Evolutionary conservation across 2,888 invertebrate species (phyloP), one percentile per base, ranked within the genome.

Genomic region (Corbicula japonica): DNA sequence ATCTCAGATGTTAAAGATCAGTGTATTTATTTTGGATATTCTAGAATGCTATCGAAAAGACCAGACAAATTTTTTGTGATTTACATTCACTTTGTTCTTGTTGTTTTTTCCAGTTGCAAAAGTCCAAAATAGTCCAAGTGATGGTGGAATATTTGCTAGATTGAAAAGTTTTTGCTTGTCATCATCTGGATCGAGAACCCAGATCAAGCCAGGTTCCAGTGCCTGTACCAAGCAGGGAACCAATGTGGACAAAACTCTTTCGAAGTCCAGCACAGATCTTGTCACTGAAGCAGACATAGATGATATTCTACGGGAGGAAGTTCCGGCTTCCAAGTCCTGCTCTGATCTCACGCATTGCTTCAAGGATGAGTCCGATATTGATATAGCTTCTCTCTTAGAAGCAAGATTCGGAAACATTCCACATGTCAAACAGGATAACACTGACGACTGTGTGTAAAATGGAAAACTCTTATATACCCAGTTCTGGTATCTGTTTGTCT

Each of bases 51-150:
- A n/a, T n/a, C n/a, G n/a, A n/a, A n/a, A n/a, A n/a, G n/a, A n/a
- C n/a, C n/a, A n/a, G n/a, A n/a, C n/a, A n/a, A n/a, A n/a, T n/a
- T n/a, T n/a, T n/a, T n/a, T n/a, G n/a, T n/a, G n/a, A n/a, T n/a
- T n/a, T n/a, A n/a, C n/a, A n/a, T n/a, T n/a, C n/a, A n/a, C n/a
- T n/a, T n/a, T n/a, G n/a, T n/a, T n/a, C n/a, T n/a, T n/a, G n/a
- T n/a, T n/a, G n/a, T n/a, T n/a, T n/a, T n/a, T n/a, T n/a, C n/a
- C n/a, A n/a, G n/a, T n/a, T n/a, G n/a, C n/a, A n/a, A 75, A 58
- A 41, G 58, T 80, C 46, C 79, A 83, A 48, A 72, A 83, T 60
- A 87, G 86, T 77, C 83, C 78, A 35, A 88, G 88, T 77, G 88
- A 88, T 48, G 73, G 79, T 71, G 70, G 77, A 61, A 15, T 76